A percentile compares a stretch with the other conserved stretches of the same genome.
Evolutionary conservation across 2,113 vertebrate species (phyloP).

Genomic region (Engystomops pustulosus): DNA sequence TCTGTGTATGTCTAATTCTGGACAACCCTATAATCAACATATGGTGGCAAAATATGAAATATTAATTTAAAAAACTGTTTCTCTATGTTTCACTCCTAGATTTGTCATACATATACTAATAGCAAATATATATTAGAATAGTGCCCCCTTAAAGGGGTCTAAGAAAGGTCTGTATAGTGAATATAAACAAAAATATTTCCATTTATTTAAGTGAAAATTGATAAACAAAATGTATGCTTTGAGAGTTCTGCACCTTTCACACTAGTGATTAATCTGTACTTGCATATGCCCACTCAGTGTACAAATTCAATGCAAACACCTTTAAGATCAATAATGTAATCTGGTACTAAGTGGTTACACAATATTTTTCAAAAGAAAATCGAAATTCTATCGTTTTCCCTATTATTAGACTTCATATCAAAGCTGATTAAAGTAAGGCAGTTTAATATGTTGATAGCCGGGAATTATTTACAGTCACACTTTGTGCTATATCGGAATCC

Average conservation of each 20-base stretch:
- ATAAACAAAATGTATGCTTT: not conserved
- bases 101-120: too few relatives aligned
- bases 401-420: not conserved
- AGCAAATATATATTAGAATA: too few relatives aligned
- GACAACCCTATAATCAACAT: too few relatives aligned
- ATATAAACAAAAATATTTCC: not conserved
- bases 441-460: not conserved
- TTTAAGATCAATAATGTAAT: not conserved
- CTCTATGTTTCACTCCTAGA: too few relatives aligned
- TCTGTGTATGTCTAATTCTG: too few relatives aligned
- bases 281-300: not conserved
- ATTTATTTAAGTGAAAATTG: not conserved
- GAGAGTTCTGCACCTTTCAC: too few relatives aligned
- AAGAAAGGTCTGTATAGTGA: too few relatives aligned
- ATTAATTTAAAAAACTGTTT: too few relatives aligned
- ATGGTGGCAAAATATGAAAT: too few relatives aligned
- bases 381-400: not conserved
- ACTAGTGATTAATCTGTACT: not conserved
- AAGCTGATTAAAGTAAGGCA: conserved; percentile 8
- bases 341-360: not conserved
- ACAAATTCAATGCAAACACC: not conserved
- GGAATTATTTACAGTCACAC: not conserved
- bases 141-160: too few relatives aligned
- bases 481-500: not conserved
- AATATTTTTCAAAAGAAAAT: not conserved